Conservation (phyloP, 2,797 vertebrate species). For the Tarsius wallacei region DNA sequence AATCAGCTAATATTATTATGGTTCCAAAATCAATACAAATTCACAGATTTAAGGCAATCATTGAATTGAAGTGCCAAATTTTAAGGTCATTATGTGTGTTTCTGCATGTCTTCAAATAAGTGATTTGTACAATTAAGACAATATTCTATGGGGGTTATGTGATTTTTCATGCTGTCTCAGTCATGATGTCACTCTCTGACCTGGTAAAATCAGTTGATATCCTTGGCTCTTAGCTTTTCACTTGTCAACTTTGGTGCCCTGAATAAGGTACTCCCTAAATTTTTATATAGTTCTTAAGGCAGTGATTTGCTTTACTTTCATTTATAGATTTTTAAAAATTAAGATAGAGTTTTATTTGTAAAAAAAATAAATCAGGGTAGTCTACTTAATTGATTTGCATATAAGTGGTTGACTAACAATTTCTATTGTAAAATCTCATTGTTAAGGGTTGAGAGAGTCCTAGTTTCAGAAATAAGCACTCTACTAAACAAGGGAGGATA, state of each 20-base stretch:
- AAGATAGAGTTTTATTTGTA: constrained; percentile 54
- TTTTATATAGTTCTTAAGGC: constrained; percentile 45
- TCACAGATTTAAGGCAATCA: constrained; percentile 61
- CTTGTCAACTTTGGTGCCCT: constrained; percentile 58
- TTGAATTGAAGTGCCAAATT: constrained; percentile 37
- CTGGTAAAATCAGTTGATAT: constrained; percentile 5
- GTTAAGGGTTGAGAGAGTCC: background rate
- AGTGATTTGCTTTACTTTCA: background rate
- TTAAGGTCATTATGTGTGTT: constrained; percentile 47
- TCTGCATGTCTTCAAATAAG: constrained; percentile 22
- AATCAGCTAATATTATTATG: constrained; percentile 26
- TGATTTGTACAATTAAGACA: constrained; percentile 10
- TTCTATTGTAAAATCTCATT: constrained; percentile 37
- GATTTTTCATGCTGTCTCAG: background rate
- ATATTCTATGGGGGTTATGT: background rate
- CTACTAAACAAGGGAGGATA: background rate
- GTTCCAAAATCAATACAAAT: constrained; percentile 47
- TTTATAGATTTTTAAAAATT: background rate
- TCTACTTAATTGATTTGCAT: constrained; percentile 46
- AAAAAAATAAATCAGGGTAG: constrained; percentile 38
- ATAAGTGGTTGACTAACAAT: constrained; percentile 28
- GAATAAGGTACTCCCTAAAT: background rate
- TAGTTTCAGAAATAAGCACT: constrained; percentile 41
- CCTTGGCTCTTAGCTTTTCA: constrained; percentile 40
- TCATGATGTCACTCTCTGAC: constrained; percentile 46